Evolutionary conservation across 1,140 invertebrate genomes (phyloP).

Genomic region (Uloborus diversus): DNA sequence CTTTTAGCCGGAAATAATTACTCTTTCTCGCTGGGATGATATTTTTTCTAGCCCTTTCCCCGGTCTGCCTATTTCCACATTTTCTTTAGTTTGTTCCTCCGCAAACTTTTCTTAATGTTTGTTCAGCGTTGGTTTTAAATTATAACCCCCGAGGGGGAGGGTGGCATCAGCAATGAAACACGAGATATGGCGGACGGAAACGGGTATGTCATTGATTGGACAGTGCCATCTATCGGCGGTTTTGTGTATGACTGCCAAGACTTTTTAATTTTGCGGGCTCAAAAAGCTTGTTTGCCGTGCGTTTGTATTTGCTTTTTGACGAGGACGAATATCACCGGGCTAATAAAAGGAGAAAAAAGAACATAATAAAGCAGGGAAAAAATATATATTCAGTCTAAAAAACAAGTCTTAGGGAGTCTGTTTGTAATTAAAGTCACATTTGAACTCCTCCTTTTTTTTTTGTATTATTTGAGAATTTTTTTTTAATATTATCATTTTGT

Average conservation of each 20-base stretch:
- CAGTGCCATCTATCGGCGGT: conserved; percentile 48
- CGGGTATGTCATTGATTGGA: conserved; percentile 43
- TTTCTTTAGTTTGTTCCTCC: conserved; percentile 54
- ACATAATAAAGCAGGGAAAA: background rate
- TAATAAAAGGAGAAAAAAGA: conserved; percentile 9
- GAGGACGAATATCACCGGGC: background rate
- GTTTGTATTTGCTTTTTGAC: conserved; percentile 40
- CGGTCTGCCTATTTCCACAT: conserved; percentile 19
- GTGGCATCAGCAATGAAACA: background rate
- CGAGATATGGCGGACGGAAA: conserved; percentile 31
- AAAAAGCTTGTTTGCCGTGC: conserved; percentile 31
- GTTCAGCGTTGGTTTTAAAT: conserved; percentile 56
- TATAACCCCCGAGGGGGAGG: conserved; percentile 37
- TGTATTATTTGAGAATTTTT: background rate
- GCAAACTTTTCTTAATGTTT: conserved; percentile 56
- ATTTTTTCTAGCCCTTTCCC: conserved; percentile 25
- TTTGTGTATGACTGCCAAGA: conserved; percentile 21
- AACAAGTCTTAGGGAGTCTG: conserved; percentile 17
- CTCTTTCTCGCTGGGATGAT: conserved; percentile 47
- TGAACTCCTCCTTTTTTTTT: background rate
- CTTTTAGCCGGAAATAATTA: conserved; percentile 53
- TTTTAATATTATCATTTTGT: conserved; percentile 1
- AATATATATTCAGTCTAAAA: conserved; percentile 2
- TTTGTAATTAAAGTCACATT: conserved; percentile 53
- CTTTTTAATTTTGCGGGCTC: conserved; percentile 29